phyloP scores from a whole-genome alignment of 2,888 invertebrate species.

The Cryptus viduatorius region DNA sequence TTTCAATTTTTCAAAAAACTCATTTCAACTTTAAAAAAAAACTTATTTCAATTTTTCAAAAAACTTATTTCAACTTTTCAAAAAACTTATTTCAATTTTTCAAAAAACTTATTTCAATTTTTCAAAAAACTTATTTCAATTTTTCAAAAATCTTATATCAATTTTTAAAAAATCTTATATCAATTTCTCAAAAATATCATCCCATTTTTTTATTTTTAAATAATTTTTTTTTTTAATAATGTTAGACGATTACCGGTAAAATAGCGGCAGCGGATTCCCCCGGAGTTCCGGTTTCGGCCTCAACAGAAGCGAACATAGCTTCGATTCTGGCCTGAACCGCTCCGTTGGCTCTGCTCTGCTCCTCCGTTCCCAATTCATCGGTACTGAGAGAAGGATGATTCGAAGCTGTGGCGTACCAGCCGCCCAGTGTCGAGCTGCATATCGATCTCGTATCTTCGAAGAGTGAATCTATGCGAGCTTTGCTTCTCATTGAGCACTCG shows the following conservation, averaged over 20 bases:
- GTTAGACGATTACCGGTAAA: slow-evolving; percentile 76
- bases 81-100: no score
- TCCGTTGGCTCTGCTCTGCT: slow-evolving; percentile 87
- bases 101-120: no score
- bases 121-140: no score
- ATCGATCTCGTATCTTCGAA: slow-evolving; percentile 91
- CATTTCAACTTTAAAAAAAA: no score
- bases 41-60: no score
- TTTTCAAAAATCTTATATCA: no score
- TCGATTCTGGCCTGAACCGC: slow-evolving; percentile 95
- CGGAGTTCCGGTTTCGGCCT: slow-evolving; percentile 82
- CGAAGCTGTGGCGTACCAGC: slow-evolving; percentile 76
- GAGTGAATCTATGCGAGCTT: slow-evolving; percentile 91
- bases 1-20: no score
- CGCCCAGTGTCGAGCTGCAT: slow-evolving; percentile 83
- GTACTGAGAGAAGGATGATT: slow-evolving; percentile 66
- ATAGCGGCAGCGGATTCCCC: slow-evolving; percentile 82
- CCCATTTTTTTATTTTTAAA: no score
- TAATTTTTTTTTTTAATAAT: no score
- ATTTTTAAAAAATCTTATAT: no score
- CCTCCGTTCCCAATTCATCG: slow-evolving; percentile 82
- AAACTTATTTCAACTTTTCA: no score
- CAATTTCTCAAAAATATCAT: no score
- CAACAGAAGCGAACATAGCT: slow-evolving; percentile 89
- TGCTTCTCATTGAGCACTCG: slow-evolving; percentile 83